Conservation (phyloP, 2,888 invertebrate species). For the Nasonovia ribisnigri region DNA sequence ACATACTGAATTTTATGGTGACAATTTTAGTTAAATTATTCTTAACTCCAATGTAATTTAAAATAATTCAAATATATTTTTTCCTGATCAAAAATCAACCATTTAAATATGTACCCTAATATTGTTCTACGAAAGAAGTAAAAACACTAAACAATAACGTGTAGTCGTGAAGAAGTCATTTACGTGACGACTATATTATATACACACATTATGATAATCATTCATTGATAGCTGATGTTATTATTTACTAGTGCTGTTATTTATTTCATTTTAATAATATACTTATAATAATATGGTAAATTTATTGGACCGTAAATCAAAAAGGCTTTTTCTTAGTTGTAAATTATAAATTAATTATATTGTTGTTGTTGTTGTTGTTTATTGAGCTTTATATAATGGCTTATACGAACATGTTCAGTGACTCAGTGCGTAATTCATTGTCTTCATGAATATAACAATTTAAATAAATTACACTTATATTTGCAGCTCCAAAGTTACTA, state of each 20-base stretch:
- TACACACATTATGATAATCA: neutral
- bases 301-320: conserved; percentile 10
- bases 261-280: conserved; percentile 33
- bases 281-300: conserved; percentile 1
- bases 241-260: neutral
- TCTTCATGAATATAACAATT: neutral
- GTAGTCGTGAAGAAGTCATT: neutral
- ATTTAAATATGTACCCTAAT: neutral
- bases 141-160: no score
- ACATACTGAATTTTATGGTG: neutral
- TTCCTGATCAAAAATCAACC: neutral
- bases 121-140: neutral
- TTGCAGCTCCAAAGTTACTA: neutral
- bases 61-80: neutral
- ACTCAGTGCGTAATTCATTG: neutral
- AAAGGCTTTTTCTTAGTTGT: neutral
- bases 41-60: neutral
- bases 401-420: neutral
- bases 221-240: conserved; percentile 5
- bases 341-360: neutral
- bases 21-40: neutral
- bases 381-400: neutral
- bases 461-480: neutral
- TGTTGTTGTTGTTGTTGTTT: neutral
- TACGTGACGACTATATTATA: neutral